phyloP scores from a whole-genome alignment of 2,797 vertebrate species.

The Anguilla anguilla region DNA sequence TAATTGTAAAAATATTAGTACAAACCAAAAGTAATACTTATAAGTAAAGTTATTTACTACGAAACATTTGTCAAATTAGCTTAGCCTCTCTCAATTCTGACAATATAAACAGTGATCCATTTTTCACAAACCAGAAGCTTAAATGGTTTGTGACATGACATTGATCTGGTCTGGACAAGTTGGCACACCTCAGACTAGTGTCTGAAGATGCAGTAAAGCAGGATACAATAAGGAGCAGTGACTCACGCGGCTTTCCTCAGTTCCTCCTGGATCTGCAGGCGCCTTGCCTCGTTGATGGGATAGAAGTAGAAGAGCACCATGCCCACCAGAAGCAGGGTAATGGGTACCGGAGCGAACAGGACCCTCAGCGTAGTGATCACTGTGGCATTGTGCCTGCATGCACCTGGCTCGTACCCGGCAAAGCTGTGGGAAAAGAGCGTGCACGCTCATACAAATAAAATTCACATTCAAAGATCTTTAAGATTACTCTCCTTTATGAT shows the following conservation, averaged over 20 bases:
- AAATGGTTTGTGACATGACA: not conserved
- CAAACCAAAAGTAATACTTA: not conserved
- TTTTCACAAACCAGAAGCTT: not conserved
- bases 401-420: constrained; percentile 59
- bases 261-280: constrained; percentile 51
- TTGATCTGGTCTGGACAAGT: not conserved
- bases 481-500: not conserved
- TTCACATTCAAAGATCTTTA: not conserved
- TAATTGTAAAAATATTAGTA: no score
- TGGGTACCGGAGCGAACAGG: constrained; percentile 59
- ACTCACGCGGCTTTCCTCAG: constrained; percentile 49
- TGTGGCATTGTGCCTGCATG: constrained; percentile 44
- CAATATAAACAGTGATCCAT: not conserved
- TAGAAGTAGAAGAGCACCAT: constrained; percentile 61
- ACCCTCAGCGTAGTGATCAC: constrained; percentile 52
- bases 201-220: not conserved
- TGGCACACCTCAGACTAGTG: not conserved
- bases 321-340: constrained; percentile 58
- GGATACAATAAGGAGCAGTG: not conserved
- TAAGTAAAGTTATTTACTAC: not conserved
- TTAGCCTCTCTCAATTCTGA: not conserved
- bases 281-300: constrained; percentile 60
- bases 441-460: not conserved
- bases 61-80: not conserved
- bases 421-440: constrained; percentile 49